Conservation (phyloP, 2,888 invertebrate genomes). For the Acronicta psi region DNA sequence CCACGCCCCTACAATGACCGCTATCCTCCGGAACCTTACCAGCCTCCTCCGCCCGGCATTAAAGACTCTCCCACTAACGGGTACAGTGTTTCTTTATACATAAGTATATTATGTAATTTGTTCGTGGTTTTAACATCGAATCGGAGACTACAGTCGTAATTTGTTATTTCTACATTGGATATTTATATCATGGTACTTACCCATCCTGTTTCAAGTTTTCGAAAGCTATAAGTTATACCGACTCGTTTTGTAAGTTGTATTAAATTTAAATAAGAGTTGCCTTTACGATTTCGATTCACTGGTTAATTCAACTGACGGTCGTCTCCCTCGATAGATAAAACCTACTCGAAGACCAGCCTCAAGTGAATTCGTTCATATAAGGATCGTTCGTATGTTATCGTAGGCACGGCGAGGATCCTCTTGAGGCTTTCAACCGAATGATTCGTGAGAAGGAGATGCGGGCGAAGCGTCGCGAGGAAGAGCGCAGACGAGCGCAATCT, state of each 20-base stretch:
- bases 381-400: slow-evolving; percentile 64
- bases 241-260: slow-evolving; percentile 15
- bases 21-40: slow-evolving; percentile 79
- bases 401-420: slow-evolving; percentile 94
- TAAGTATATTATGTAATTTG: background rate
- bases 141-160: slow-evolving; percentile 49
- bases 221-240: slow-evolving; percentile 6
- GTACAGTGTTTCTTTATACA: slow-evolving; percentile 67
- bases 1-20: slow-evolving; percentile 67
- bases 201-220: slow-evolving; percentile 19
- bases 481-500: slow-evolving; percentile 87
- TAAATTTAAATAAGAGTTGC: slow-evolving; percentile 17
- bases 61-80: slow-evolving; percentile 85
- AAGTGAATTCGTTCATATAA: slow-evolving; percentile 34
- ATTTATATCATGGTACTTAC: slow-evolving; percentile 23
- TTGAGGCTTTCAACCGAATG: slow-evolving; percentile 96
- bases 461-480: slow-evolving; percentile 90
- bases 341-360: slow-evolving; percentile 17
- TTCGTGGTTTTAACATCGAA: slow-evolving; percentile 49
- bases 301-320: slow-evolving; percentile 40
- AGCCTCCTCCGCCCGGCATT: slow-evolving; percentile 90
- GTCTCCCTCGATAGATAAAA: slow-evolving; percentile 56
- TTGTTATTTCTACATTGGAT: slow-evolving; percentile 30
- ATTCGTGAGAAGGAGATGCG: slow-evolving; percentile 95
- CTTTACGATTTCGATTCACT: slow-evolving; percentile 17